A percentile compares a stretch with the other conserved stretches of the same genome.
Evolutionary conservation across 2,888 invertebrate genomes (phyloP).

Genomic region (Lamellibrachia columna): DNA sequence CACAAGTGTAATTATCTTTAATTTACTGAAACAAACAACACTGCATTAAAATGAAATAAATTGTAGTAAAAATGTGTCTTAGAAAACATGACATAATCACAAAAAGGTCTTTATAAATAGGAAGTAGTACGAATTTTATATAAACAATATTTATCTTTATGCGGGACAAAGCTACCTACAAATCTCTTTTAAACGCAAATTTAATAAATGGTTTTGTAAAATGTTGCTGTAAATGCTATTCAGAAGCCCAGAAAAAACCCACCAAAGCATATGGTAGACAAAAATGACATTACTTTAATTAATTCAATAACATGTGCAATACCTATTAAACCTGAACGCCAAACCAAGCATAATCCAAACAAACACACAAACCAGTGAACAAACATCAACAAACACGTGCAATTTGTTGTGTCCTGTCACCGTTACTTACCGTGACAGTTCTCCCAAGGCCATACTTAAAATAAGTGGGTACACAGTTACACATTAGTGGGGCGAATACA

Average conservation of each 20-base stretch:
- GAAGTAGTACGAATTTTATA: background rate
- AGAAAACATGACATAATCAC: background rate
- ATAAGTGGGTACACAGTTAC: background rate
- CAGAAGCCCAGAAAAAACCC: background rate
- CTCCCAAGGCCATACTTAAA: conserved; percentile 24
- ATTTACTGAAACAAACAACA: background rate
- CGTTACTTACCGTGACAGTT: conserved; percentile 17
- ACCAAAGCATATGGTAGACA: background rate
- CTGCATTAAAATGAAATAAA: background rate
- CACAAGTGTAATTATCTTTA: background rate
- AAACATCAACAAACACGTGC: background rate
- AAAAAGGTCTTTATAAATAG: background rate
- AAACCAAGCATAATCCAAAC: background rate
- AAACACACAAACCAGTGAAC: conserved; percentile 4
- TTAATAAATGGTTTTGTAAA: background rate
- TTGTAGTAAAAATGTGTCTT: background rate
- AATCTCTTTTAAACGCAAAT: background rate
- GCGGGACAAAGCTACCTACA: too few relatives aligned
- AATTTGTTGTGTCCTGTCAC: background rate
- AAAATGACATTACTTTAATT: background rate
- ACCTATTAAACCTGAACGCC: background rate
- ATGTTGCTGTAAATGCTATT: background rate
- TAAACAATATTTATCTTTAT: background rate
- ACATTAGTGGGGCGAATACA: background rate
- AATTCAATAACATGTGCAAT: background rate